These are phyloP conservation scores for Cydia pomonella DNA, from an alignment of 1,140 invertebrate genomes.

Conservation along the genomic window DNA sequence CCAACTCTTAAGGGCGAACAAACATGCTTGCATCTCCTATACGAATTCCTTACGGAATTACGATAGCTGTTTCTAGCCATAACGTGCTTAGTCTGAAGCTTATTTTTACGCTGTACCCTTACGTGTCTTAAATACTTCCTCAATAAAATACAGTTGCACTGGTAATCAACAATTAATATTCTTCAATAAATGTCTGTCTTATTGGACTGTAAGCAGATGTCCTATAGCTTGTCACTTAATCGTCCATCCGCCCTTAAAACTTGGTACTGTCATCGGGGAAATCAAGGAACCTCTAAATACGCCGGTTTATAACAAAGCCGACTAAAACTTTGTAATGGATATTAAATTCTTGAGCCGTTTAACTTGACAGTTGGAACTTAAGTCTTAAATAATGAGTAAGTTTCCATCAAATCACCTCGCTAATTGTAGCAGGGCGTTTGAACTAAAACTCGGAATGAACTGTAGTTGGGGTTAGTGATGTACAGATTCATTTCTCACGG, in stretches of 20 bases:
- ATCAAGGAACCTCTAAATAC: background rate
- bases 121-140: too few relatives aligned
- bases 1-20: too few relatives aligned
- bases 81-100: too few relatives aligned
- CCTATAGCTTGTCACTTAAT: background rate
- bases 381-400: background rate
- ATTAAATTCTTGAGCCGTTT: constrained; percentile 8
- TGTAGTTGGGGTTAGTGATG: background rate
- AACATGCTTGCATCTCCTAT: too few relatives aligned
- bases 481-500: too few relatives aligned
- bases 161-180: too few relatives aligned
- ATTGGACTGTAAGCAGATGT: background rate
- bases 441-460: background rate
- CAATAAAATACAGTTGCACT: too few relatives aligned
- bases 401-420: background rate
- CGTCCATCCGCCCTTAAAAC: background rate
- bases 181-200: background rate
- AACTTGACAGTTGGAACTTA: background rate
- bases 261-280: background rate
- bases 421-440: background rate
- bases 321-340: background rate
- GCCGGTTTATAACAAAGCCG: background rate
- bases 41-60: too few relatives aligned
- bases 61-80: too few relatives aligned
- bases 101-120: too few relatives aligned